Conservation (phyloP, 1,140 invertebrate species). For the Leptoteleia sp. region DNA sequence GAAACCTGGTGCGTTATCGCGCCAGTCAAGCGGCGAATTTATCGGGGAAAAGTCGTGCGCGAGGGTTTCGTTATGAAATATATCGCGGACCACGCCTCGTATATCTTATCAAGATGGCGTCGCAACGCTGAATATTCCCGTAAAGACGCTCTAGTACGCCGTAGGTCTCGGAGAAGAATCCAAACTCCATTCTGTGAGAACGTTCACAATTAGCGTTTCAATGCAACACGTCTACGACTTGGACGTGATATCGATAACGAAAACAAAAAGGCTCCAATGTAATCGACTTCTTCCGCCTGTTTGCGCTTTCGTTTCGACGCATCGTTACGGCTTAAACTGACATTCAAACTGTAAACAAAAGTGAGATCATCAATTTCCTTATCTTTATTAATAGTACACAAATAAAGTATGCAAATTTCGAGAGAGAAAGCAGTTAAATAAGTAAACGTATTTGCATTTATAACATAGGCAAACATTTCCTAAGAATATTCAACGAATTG, state of each 20-base stretch:
- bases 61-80: constrained; percentile 67
- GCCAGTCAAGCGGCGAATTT: constrained; percentile 57
- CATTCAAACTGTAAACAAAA: no score
- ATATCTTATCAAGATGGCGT: constrained; percentile 75
- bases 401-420: no score
- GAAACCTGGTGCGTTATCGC: constrained; percentile 44
- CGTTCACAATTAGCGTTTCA: constrained; percentile 35
- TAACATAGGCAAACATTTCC: no score
- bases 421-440: no score
- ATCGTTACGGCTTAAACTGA: no score
- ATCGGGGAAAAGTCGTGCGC: constrained; percentile 57
- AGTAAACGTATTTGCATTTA: no score
- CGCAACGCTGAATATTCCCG: constrained; percentile 70
- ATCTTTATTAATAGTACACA: no score
- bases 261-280: constrained; percentile 6
- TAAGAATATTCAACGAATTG: no score
- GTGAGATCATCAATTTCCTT: no score
- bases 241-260: constrained; percentile 1
- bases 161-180: no score
- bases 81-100: constrained; percentile 73
- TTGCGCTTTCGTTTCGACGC: not conserved
- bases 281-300: constrained; percentile 1
- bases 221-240: no score
- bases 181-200: constrained; percentile 26
- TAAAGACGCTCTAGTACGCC: constrained; percentile 9